These are phyloP conservation scores for Polymixis flavicincta DNA, from an alignment of 2,888 invertebrate genomes.

Conservation along the genomic window DNA sequence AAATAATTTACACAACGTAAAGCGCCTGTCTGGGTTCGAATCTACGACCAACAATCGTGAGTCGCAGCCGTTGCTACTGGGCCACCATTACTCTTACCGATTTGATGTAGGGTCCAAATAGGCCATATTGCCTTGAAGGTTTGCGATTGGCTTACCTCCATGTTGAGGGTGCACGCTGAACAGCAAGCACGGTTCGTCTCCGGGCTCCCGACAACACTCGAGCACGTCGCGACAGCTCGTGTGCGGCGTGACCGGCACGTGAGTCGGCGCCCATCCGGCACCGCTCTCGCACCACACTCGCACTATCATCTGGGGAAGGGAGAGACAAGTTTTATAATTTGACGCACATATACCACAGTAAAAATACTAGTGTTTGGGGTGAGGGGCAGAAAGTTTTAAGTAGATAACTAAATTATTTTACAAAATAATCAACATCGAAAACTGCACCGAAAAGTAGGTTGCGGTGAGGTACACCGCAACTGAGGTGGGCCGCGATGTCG, in stretches of 20 bases:
- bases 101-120: too few relatives aligned
- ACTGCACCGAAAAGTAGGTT: too few relatives aligned
- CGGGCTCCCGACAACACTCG: constrained; percentile 92
- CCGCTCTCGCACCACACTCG: constrained; percentile 92
- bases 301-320: constrained; percentile 91
- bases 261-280: constrained; percentile 88
- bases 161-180: constrained; percentile 90
- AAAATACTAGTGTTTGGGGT: background rate
- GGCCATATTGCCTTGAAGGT: too few relatives aligned
- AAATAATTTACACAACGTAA: too few relatives aligned
- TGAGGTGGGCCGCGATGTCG: too few relatives aligned
- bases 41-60: too few relatives aligned
- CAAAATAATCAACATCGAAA: background rate
- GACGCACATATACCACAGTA: background rate
- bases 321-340: background rate
- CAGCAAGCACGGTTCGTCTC: constrained; percentile 92
- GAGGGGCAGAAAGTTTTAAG: background rate
- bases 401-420: background rate
- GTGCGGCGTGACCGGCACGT: constrained; percentile 92
- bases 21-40: too few relatives aligned
- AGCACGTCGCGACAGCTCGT: constrained; percentile 92
- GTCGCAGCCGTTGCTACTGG: too few relatives aligned
- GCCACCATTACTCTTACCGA: too few relatives aligned
- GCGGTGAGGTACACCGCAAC: too few relatives aligned
- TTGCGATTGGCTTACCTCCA: constrained; percentile 83